phyloP scores from a whole-genome alignment of 2,888 invertebrate species.

The Chrysotoxum bicinctum region DNA sequence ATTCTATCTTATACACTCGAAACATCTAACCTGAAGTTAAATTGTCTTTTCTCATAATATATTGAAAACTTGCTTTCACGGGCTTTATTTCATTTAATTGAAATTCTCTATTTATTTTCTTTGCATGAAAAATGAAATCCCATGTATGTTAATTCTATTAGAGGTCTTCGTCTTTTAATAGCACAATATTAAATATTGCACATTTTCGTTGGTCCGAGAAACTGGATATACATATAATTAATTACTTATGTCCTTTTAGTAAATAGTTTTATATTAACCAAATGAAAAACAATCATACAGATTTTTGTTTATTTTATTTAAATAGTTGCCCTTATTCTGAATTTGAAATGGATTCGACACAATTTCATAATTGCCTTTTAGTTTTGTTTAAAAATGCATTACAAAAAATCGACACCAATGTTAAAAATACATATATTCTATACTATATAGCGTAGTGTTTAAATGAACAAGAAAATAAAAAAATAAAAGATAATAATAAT shows the following conservation, averaged over 20 bases:
- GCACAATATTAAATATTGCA: not conserved
- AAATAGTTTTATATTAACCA: not conserved
- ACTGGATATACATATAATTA: no score
- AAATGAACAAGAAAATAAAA: no score
- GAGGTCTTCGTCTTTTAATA: not conserved
- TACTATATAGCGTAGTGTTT: no score
- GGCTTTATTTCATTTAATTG: not conserved
- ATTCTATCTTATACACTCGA: not conserved
- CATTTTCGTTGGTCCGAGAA: not conserved
- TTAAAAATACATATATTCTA: no score
- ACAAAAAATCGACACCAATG: no score
- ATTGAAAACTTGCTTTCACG: conserved; percentile 10
- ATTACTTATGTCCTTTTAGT: not conserved
- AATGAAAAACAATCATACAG: not conserved
- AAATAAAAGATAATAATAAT: no score
- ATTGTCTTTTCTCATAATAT: not conserved
- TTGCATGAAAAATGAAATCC: not conserved
- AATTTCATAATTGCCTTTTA: not conserved
- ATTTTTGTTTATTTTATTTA: not conserved
- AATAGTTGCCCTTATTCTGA: not conserved
- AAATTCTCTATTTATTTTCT: not conserved
- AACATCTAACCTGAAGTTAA: not conserved
- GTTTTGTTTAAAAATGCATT: not conserved
- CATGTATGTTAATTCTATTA: not conserved
- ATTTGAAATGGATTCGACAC: not conserved